Conservation (phyloP, 2,888 invertebrate genomes). For the Tuberolachnus salignus region DNA sequence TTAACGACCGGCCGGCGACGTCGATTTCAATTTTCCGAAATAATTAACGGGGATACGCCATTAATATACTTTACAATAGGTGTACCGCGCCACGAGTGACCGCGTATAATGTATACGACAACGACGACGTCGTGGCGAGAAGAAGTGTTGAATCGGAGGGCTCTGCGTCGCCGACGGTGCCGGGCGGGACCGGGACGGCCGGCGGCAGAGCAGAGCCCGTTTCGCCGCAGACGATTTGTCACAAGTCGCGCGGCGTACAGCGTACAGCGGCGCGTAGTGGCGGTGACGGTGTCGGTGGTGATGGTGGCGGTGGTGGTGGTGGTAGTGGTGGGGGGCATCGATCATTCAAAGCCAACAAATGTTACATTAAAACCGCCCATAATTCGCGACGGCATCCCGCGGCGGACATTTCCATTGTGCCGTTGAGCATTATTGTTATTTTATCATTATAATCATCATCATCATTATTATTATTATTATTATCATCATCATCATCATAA, state of each 20-base stretch:
- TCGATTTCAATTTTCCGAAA: slow-evolving; percentile 53
- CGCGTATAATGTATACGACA: slow-evolving; percentile 4
- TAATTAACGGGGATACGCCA: slow-evolving; percentile 47
- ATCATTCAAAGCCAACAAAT: slow-evolving; percentile 51
- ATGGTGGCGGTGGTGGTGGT: no score
- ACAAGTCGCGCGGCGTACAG: slow-evolving; percentile 14
- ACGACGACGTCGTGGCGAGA: not conserved
- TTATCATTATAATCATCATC: no score
- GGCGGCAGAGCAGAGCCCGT: slow-evolving; percentile 4
- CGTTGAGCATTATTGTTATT: slow-evolving; percentile 17
- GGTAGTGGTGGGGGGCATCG: slow-evolving; percentile 35
- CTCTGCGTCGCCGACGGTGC: not conserved
- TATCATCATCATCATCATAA: not conserved
- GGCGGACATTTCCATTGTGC: slow-evolving; percentile 39
- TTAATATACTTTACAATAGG: slow-evolving; percentile 29
- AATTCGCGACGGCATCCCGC: slow-evolving; percentile 22
- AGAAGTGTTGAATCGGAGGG: slow-evolving; percentile 34
- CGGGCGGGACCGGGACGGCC: not conserved
- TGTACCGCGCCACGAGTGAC: not conserved
- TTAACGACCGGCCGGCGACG: slow-evolving; percentile 38
- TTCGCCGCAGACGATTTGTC: slow-evolving; percentile 46
- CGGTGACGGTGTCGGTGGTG: no score
- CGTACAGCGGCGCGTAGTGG: no score
- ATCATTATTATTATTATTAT: not conserved
- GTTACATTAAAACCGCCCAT: slow-evolving; percentile 47